These are phyloP conservation scores for Megathymus violae DNA, from an alignment of 1,140 invertebrate species.

Conservation along the genomic window DNA sequence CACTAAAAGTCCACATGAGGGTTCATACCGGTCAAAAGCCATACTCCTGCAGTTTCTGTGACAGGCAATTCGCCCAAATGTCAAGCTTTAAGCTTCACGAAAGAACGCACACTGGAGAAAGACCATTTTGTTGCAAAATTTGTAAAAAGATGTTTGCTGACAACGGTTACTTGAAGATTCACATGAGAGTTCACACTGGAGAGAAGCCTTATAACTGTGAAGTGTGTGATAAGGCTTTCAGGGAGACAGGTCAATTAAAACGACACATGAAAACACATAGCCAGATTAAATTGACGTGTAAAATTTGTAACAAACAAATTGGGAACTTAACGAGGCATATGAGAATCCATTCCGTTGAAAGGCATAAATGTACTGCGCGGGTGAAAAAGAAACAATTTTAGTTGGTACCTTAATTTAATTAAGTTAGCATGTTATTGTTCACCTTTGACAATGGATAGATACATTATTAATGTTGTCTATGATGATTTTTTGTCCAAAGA, in stretches of 20 bases:
- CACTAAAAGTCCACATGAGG: slow-evolving; percentile 86
- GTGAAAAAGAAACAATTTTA: slow-evolving; percentile 21
- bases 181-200: slow-evolving; percentile 77
- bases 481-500: too few relatives aligned
- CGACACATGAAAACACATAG: slow-evolving; percentile 64
- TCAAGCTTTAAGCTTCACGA: slow-evolving; percentile 92
- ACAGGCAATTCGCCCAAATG: slow-evolving; percentile 90
- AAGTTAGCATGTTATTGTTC: too few relatives aligned
- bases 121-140: slow-evolving; percentile 89
- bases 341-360: slow-evolving; percentile 87
- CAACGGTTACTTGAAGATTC: slow-evolving; percentile 75
- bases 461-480: too few relatives aligned
- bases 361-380: slow-evolving; percentile 61
- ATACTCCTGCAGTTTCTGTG: slow-evolving; percentile 90
- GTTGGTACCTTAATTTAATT: too few relatives aligned
- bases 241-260: slow-evolving; percentile 76
- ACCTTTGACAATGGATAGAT: too few relatives aligned
- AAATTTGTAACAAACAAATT: slow-evolving; percentile 75
- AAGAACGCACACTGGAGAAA: slow-evolving; percentile 90
- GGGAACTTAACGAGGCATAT: slow-evolving; percentile 87
- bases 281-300: slow-evolving; percentile 68
- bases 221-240: slow-evolving; percentile 70
- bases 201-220: slow-evolving; percentile 74
- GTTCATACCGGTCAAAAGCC: slow-evolving; percentile 86
- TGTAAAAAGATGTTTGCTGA: slow-evolving; percentile 76